These are phyloP conservation scores for Cepaea nemoralis DNA, from an alignment of 1,140 invertebrate genomes.

Conservation along the genomic window DNA sequence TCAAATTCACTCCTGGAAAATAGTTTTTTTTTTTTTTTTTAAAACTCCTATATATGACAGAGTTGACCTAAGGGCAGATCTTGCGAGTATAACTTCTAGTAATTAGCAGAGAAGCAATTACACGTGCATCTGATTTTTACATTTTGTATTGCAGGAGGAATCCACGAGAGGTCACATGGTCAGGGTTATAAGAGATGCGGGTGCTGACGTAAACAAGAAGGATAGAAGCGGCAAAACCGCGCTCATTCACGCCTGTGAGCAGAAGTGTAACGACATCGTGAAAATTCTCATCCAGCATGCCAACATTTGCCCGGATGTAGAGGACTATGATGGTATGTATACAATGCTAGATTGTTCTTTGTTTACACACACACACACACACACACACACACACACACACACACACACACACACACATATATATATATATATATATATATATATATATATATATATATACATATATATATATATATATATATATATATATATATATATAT, in stretches of 20 bases:
- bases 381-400: neutral
- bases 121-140: too few species aligned
- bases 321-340: constrained; percentile 58
- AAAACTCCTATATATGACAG: too few species aligned
- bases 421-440: neutral
- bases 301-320: constrained; percentile 63
- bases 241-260: constrained; percentile 66
- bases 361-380: neutral
- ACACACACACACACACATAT: constrained; percentile 7
- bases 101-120: too few species aligned
- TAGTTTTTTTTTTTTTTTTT: too few species aligned
- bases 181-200: constrained; percentile 54
- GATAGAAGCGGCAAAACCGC: constrained; percentile 60
- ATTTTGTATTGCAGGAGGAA: too few species aligned
- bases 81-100: too few species aligned
- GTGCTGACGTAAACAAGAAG: constrained; percentile 61
- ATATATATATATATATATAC: neutral
- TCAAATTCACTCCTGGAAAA: too few species aligned
- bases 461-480: constrained; percentile 17
- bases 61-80: too few species aligned
- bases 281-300: constrained; percentile 60
- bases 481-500: constrained; percentile 24
- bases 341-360: neutral
- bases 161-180: constrained; percentile 55
- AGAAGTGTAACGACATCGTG: constrained; percentile 66